Evolutionary conservation across 2,888 invertebrate species (phyloP), one percentile per base, ranked within the genome.

Genomic region (Drosophila diplacantha): DNA sequence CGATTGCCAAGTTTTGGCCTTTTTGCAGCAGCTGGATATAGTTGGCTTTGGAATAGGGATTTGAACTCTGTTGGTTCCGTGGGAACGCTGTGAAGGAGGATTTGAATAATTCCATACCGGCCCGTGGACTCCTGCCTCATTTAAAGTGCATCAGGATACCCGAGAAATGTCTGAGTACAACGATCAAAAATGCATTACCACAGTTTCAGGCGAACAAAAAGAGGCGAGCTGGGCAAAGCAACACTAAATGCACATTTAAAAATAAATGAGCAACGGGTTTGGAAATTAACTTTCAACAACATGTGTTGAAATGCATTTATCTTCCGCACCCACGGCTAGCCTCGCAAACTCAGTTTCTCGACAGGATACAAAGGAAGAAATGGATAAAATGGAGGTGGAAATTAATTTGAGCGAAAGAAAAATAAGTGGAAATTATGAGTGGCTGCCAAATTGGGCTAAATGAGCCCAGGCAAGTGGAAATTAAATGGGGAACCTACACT

Each of bases 201-300:
- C 66, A 20, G 35, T 29, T 7, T 3, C 16, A 22, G 34, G 24
- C 57, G 9, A 32, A 26, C 26, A 41, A 22, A 38, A 39, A 12
- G 38, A 44, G 52, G 49, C 35, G 14, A 35, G 46, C 37, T 32
- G 31, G 24, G 12, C 38, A 52, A 55, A 29, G 34, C 39, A 52
- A 60, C 61, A 65, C 61, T 61, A 66, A 82, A 83, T 75, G 82
- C 73, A 55, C 78, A 83, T 71, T 78, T 78, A 79, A 82, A 56
- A 61, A 44, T 54, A 84, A 80, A 82, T 76, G 81, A 82, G 84
- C 81, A 80, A 74, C 80, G 70, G 76, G 84, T 72, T 78, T 63
- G 62, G 78, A 80, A 80, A 84, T 84, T 84, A 81, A 84, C 83
- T 81, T 84, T 81, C 80, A 81, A 81, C 84, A 80, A 80, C 84